These are phyloP conservation scores for Pocillopora grandis DNA, from an alignment of 92 coral and sea anemone genomes.

Conservation along the genomic window DNA sequence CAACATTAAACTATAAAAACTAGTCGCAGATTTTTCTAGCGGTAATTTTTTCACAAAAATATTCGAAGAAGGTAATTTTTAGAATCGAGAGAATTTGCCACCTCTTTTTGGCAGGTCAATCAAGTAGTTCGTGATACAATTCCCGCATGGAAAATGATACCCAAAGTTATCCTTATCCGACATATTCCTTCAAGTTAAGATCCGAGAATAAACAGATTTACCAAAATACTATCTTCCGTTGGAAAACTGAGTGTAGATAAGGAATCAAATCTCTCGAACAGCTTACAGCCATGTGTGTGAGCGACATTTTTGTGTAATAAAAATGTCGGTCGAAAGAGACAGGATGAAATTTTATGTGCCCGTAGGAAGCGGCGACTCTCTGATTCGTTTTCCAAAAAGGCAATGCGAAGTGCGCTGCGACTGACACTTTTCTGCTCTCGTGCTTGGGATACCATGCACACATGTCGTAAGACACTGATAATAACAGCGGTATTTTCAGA, in stretches of 20 bases:
- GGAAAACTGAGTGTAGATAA: slow-evolving; percentile 13
- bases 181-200: slow-evolving; percentile 31
- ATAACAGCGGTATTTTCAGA: not conserved
- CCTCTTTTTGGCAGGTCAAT: slow-evolving; percentile 32
- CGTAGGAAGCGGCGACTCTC: slow-evolving; percentile 10
- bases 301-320: slow-evolving; percentile 13
- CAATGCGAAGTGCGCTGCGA: not conserved
- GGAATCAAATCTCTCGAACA: not conserved
- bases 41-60: not conserved
- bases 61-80: slow-evolving; percentile 30
- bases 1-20: not conserved
- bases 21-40: not conserved
- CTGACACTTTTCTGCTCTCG: not conserved
- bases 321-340: slow-evolving; percentile 24
- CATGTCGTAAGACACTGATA: not conserved
- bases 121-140: slow-evolving; percentile 16
- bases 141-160: slow-evolving; percentile 35
- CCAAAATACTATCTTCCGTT: not conserved
- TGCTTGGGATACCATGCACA: not conserved
- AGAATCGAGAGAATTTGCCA: slow-evolving; percentile 42
- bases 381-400: slow-evolving; percentile 12
- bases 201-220: slow-evolving; percentile 38
- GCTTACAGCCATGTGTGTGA: slow-evolving; percentile 35
- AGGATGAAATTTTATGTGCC: not conserved
- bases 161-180: slow-evolving; percentile 24